Evolutionary conservation across 2,797 vertebrate species (phyloP).

Genomic region (Anguilla anguilla): DNA sequence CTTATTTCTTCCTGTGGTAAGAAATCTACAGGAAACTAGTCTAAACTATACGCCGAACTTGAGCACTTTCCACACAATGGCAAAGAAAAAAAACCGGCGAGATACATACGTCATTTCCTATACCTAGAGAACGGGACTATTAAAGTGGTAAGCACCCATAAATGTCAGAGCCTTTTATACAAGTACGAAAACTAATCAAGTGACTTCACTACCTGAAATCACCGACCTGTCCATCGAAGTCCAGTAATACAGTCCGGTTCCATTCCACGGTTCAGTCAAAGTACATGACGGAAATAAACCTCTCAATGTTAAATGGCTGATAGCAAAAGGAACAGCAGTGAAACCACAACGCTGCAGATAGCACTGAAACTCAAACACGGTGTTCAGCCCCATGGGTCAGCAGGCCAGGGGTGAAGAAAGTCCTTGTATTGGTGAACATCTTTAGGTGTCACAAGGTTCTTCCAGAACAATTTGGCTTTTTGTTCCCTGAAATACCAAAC

Average conservation of each 20-base stretch:
- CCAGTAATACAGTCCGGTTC: background rate
- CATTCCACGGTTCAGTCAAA: background rate
- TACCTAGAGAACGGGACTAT: too few species aligned
- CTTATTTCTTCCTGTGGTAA: too few species aligned
- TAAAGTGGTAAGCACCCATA: too few species aligned
- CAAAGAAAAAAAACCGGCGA: too few species aligned
- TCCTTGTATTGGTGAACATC: background rate
- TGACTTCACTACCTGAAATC: too few species aligned
- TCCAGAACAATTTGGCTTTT: background rate
- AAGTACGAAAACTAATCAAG: too few species aligned
- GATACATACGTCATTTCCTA: too few species aligned
- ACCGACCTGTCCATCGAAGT: background rate
- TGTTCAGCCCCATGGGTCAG: background rate
- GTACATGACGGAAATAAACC: background rate
- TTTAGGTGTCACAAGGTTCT: conserved; percentile 8
- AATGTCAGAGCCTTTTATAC: too few species aligned
- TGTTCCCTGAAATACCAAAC: background rate
- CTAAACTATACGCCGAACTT: too few species aligned
- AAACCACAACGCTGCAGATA: background rate
- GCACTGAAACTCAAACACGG: background rate
- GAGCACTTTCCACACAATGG: too few species aligned
- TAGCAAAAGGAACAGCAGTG: background rate
- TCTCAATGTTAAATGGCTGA: background rate
- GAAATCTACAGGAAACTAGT: too few species aligned
- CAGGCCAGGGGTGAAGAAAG: background rate